These are phyloP conservation scores for Spisula solida DNA, from an alignment of 2,888 invertebrate species.

Conservation along the genomic window DNA sequence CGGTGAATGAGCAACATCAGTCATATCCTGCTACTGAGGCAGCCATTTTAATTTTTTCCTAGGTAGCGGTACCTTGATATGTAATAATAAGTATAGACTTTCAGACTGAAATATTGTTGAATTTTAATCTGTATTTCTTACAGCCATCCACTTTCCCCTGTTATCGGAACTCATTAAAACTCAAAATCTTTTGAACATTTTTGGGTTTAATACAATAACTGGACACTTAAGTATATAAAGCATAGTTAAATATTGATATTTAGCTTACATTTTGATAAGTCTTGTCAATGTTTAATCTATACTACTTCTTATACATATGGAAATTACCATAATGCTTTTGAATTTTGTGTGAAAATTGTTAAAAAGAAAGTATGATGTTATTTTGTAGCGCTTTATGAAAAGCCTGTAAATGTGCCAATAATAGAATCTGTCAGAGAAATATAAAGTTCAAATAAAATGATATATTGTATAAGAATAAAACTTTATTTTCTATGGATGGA, in stretches of 20 bases:
- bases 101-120: not conserved
- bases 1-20: too few species aligned
- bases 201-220: slow-evolving; percentile 35
- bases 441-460: too few species aligned
- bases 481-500: too few species aligned
- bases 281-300: slow-evolving; percentile 29
- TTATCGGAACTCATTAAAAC: not conserved
- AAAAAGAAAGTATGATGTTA: not conserved
- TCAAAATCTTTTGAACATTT: not conserved
- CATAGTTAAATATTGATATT: slow-evolving; percentile 26
- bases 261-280: not conserved
- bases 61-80: too few species aligned
- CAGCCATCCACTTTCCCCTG: not conserved
- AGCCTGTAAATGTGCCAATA: too few species aligned
- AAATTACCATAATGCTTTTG: not conserved
- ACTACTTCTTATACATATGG: not conserved
- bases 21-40: too few species aligned
- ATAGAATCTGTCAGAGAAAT: too few species aligned
- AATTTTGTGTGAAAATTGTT: not conserved
- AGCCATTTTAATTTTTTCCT: too few species aligned
- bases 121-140: not conserved
- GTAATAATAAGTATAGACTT: too few species aligned
- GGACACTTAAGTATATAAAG: slow-evolving; percentile 3
- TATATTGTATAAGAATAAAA: too few species aligned
- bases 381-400: too few species aligned